Conservation (phyloP, 1,140 invertebrate genomes). For the Vollenhovia emeryi region DNA sequence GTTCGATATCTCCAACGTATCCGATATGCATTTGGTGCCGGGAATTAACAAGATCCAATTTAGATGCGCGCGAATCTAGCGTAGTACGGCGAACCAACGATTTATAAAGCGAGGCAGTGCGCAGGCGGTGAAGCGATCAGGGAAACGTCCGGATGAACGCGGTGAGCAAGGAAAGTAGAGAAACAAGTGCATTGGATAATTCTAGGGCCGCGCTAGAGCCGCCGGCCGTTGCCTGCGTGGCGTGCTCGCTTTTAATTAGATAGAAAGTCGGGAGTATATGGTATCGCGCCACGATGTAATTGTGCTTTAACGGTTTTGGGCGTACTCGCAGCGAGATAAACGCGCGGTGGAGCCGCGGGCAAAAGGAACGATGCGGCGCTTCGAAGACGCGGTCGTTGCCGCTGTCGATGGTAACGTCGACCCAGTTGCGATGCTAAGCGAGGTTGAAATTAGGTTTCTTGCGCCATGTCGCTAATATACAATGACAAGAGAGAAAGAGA, state of each 20-base stretch:
- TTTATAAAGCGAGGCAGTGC: not conserved
- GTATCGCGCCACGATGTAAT: slow-evolving; percentile 20
- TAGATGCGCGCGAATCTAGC: not conserved
- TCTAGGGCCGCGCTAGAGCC: slow-evolving; percentile 12
- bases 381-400: not conserved
- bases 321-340: not conserved
- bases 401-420: not conserved
- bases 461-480: not conserved
- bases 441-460: slow-evolving; percentile 16
- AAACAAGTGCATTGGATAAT: slow-evolving; percentile 46
- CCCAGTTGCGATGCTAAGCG: not conserved
- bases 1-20: not conserved
- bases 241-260: slow-evolving; percentile 41
- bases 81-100: not conserved
- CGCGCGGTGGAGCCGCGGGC: not conserved
- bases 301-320: slow-evolving; percentile 46
- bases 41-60: slow-evolving; percentile 31
- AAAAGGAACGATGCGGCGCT: not conserved
- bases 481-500: not conserved
- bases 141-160: not conserved
- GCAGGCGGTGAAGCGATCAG: not conserved
- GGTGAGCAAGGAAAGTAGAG: slow-evolving; percentile 30
- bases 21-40: not conserved
- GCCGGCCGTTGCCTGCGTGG: not conserved
- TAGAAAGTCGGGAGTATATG: slow-evolving; percentile 35